These are phyloP conservation scores for Eueremaeus valkanovi DNA, from an alignment of 2,888 invertebrate genomes.

Conservation along the genomic window DNA sequence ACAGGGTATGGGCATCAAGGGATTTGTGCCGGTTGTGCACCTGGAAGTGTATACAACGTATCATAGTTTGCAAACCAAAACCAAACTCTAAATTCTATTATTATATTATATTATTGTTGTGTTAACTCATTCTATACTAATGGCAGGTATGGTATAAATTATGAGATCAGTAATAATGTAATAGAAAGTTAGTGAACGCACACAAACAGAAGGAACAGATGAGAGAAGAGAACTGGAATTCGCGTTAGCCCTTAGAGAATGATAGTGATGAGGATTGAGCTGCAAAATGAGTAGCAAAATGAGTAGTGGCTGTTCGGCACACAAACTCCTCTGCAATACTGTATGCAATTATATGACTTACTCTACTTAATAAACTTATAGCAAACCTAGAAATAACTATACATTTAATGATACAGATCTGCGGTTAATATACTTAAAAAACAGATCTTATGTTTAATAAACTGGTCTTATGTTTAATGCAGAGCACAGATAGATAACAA, in stretches of 20 bases:
- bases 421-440: constrained; percentile 9
- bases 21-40: constrained; percentile 23
- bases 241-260: background rate
- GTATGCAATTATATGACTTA: constrained; percentile 3
- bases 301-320: constrained; percentile 21
- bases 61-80: background rate
- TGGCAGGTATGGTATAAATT: constrained; percentile 25
- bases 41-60: background rate
- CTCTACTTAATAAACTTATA: constrained; percentile 9
- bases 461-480: background rate
- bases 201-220: background rate
- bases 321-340: background rate
- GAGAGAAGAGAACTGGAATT: background rate
- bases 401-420: background rate
- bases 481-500: background rate
- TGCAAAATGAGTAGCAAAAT: background rate
- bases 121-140: constrained; percentile 18
- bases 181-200: background rate
- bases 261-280: constrained; percentile 17
- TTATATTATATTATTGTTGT: constrained; percentile 18
- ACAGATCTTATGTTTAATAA: background rate
- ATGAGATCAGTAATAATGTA: constrained; percentile 18
- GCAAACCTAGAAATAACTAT: background rate
- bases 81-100: constrained; percentile 9
- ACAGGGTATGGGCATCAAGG: background rate